A percentile compares a stretch with the other conserved stretches of the same genome.
Conservation (phyloP, 2,113 vertebrate genomes). For the Sceloporus tristichus region DNA sequence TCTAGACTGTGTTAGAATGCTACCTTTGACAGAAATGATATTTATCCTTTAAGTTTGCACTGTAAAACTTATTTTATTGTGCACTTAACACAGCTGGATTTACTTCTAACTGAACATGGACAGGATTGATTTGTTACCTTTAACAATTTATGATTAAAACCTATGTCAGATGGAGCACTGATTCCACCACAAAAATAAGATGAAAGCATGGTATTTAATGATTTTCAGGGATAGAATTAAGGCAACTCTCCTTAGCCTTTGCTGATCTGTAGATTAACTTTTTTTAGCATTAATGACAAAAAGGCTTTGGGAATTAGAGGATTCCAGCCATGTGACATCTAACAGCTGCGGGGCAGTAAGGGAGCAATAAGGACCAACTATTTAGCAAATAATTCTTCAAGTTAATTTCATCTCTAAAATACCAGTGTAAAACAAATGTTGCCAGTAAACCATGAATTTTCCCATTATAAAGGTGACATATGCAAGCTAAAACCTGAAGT, state of each 20-base stretch:
- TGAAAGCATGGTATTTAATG: not conserved
- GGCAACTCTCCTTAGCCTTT: slow-evolving; percentile 10
- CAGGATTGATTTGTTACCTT: not conserved
- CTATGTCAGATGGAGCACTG: not conserved
- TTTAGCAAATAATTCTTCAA: not conserved
- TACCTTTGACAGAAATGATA: not conserved
- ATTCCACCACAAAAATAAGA: not conserved
- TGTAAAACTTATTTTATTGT: not conserved
- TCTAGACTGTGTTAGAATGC: not conserved
- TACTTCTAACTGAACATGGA: not conserved
- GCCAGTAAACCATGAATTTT: not conserved
- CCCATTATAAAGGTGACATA: not conserved
- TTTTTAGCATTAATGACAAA: not conserved
- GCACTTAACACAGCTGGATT: not conserved
- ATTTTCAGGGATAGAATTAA: slow-evolving; percentile 1
- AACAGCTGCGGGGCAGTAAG: not conserved
- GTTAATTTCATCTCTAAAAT: not conserved
- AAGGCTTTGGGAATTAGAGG: not conserved
- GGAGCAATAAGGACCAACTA: not conserved
- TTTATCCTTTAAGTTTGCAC: not conserved
- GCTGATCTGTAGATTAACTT: slow-evolving; percentile 24
- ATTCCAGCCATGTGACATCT: not conserved
- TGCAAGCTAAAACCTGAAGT: not conserved
- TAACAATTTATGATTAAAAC: not conserved
- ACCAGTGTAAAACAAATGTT: not conserved